These are phyloP conservation scores for Nothobranchius furzeri DNA, from an alignment of 2,113 vertebrate genomes.

Conservation along the genomic window DNA sequence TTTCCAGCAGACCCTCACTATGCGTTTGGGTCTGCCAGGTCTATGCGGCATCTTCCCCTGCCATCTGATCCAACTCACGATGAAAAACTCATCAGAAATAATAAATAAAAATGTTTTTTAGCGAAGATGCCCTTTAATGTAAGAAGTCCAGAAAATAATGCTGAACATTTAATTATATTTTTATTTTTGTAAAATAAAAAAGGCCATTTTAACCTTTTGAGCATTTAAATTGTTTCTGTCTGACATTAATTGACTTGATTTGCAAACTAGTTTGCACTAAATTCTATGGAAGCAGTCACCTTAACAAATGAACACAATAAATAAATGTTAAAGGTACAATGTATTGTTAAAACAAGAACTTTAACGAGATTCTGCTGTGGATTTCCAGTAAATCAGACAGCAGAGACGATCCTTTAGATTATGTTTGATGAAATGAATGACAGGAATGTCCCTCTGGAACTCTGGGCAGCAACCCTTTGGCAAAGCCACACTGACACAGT, in stretches of 20 bases:
- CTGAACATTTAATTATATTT: too few relatives aligned
- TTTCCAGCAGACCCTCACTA: too few relatives aligned
- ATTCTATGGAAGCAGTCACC: background rate
- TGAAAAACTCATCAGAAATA: too few relatives aligned
- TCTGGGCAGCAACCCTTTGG: slow-evolving; percentile 51
- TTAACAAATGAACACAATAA: background rate
- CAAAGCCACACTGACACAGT: slow-evolving; percentile 52
- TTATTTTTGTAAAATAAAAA: too few relatives aligned
- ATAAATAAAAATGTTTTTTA: too few relatives aligned
- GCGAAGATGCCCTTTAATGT: too few relatives aligned
- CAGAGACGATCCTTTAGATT: background rate
- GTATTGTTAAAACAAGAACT: background rate
- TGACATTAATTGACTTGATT: background rate
- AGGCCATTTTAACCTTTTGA: too few relatives aligned
- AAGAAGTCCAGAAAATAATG: too few relatives aligned
- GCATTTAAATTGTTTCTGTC: too few relatives aligned
- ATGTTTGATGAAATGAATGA: slow-evolving; percentile 31
- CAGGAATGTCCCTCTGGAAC: slow-evolving; percentile 47
- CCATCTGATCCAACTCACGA: too few relatives aligned
- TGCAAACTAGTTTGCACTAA: background rate
- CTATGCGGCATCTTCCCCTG: too few relatives aligned
- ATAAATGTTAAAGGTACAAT: background rate
- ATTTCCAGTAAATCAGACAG: background rate
- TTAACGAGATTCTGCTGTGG: background rate
- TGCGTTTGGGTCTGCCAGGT: too few relatives aligned